These are phyloP conservation scores for Tragelaphus strepsiceros DNA, from an alignment of 2,113 vertebrate species.

Conservation along the genomic window DNA sequence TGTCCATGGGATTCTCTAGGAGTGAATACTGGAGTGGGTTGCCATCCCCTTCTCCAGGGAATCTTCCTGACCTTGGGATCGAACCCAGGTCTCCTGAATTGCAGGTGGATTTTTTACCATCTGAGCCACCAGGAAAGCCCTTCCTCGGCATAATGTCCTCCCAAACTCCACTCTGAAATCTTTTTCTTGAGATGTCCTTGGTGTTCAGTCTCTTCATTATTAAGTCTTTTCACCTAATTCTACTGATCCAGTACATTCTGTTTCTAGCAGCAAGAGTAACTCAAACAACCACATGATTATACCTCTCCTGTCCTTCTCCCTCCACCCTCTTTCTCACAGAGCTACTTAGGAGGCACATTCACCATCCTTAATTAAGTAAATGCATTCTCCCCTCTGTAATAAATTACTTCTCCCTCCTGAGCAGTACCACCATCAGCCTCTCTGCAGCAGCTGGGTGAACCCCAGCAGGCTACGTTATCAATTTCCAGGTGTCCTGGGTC, in stretches of 20 bases:
- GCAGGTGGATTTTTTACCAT: neutral
- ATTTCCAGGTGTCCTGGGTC: neutral
- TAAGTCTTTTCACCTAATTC: neutral
- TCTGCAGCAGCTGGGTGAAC: neutral
- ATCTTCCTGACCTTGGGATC: neutral
- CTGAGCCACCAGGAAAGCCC: neutral
- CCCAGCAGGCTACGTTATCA: neutral
- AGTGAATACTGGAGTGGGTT: neutral
- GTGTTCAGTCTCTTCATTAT: neutral
- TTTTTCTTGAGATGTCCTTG: neutral
- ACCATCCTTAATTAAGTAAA: neutral
- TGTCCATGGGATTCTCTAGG: neutral
- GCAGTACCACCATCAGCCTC: neutral
- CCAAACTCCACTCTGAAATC: neutral
- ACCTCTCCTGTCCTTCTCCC: neutral
- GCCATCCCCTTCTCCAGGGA: neutral
- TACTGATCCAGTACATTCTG: neutral
- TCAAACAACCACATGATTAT: neutral
- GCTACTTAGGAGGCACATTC: neutral
- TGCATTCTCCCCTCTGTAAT: neutral
- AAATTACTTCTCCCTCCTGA: neutral
- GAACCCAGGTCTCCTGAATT: neutral
- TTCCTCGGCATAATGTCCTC: neutral
- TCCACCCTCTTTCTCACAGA: neutral
- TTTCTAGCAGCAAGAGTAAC: neutral